Percentiles rank a stretch among this genome's conserved stretches.
phyloP scores from a whole-genome alignment of 2,888 invertebrate species.

The Steinernema hermaphroditum region DNA sequence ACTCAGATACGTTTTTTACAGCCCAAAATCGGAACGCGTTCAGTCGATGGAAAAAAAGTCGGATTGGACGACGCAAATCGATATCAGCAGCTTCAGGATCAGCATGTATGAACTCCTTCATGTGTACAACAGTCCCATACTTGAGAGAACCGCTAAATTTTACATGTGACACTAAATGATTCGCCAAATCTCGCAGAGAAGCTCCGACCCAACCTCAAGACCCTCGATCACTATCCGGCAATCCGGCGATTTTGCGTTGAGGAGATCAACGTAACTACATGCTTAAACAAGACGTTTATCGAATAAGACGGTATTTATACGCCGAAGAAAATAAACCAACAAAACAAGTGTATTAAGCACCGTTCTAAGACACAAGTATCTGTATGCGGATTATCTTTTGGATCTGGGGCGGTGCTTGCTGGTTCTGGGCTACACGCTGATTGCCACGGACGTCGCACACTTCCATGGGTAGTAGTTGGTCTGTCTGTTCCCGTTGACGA shows the following conservation, averaged over 20 bases:
- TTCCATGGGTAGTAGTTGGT: slow-evolving; percentile 42
- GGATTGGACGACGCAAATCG: background rate
- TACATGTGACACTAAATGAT: background rate
- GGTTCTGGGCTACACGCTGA: slow-evolving; percentile 33
- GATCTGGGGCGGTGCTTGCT: slow-evolving; percentile 13
- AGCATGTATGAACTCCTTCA: background rate
- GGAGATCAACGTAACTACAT: too few relatives aligned
- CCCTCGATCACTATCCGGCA: too few relatives aligned
- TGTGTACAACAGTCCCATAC: background rate
- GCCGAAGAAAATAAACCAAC: too few relatives aligned
- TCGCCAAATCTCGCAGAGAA: background rate
- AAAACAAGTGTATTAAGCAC: too few relatives aligned
- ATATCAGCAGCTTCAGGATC: background rate
- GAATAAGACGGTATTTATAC: too few relatives aligned
- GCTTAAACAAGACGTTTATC: too few relatives aligned
- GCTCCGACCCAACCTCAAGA: background rate
- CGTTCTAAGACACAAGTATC: too few relatives aligned
- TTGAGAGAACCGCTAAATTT: background rate
- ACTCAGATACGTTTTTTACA: background rate
- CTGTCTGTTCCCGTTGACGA: slow-evolving; percentile 3
- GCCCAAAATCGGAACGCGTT: background rate
- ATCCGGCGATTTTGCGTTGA: too few relatives aligned
- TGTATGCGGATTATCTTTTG: slow-evolving; percentile 12
- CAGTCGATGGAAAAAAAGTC: background rate
- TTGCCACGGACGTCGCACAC: slow-evolving; percentile 36